A percentile compares a stretch with the other conserved stretches of the same genome.
Evolutionary conservation across 2,113 vertebrate genomes (phyloP).

Genomic region (Heterocephalus glaber): DNA sequence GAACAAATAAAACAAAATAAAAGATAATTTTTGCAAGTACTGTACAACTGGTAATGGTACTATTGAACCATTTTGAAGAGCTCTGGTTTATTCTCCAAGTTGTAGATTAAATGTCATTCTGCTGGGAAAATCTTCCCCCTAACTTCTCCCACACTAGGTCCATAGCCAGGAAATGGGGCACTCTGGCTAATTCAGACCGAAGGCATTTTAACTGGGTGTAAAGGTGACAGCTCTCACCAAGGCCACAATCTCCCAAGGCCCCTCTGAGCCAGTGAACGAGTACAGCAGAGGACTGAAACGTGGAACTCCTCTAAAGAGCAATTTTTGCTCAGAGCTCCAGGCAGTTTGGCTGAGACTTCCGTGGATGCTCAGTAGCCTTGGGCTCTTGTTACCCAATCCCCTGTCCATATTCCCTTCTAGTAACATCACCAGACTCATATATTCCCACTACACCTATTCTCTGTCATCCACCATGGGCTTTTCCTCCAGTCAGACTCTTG

Average conservation of each 20-base stretch:
- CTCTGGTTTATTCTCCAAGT: neutral
- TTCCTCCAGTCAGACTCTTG: neutral
- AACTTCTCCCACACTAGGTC: neutral
- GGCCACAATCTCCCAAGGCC: neutral
- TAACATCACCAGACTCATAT: neutral
- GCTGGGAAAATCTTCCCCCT: neutral
- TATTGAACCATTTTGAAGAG: neutral
- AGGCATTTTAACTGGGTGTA: too few species aligned
- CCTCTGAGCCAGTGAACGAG: neutral
- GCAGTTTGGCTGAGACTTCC: neutral
- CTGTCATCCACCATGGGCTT: neutral
- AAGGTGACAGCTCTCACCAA: too few species aligned
- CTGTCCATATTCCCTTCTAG: neutral
- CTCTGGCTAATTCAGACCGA: neutral
- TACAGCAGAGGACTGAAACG: neutral
- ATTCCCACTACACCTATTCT: neutral
- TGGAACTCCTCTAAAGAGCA: neutral
- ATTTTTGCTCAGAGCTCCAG: neutral
- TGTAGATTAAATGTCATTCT: neutral
- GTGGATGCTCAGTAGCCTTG: too few species aligned
- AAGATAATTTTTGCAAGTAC: neutral
- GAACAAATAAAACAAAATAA: neutral
- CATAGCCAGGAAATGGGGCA: neutral
- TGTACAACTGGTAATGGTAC: neutral
- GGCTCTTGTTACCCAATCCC: neutral